Conservation (phyloP, 2,888 invertebrate genomes). For the Ennomos quercinarius region DNA sequence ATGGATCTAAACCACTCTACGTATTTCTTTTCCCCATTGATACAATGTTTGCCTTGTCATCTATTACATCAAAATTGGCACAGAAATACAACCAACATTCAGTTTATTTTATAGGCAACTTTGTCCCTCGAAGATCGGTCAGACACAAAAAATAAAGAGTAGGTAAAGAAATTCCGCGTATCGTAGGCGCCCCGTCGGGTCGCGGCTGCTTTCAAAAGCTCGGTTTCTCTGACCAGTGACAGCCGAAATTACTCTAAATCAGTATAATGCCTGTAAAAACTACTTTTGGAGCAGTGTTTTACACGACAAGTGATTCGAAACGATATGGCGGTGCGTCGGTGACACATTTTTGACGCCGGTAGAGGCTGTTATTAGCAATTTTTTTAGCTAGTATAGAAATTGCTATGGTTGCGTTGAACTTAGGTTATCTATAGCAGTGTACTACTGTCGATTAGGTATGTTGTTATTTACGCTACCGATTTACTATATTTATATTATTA, state of each 20-base stretch:
- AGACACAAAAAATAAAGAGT: constrained; percentile 58
- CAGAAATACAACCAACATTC: constrained; percentile 38
- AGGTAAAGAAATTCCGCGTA: constrained; percentile 76
- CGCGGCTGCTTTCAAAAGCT: constrained; percentile 71
- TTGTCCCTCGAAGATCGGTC: constrained; percentile 40
- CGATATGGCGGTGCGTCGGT: constrained; percentile 62
- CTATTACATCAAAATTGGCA: constrained; percentile 33
- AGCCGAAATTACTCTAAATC: constrained; percentile 78
- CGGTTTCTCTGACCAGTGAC: constrained; percentile 68
- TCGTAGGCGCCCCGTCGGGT: constrained; percentile 70
- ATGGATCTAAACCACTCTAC: too few relatives aligned
- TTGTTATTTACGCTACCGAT: too few relatives aligned
- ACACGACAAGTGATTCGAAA: constrained; percentile 72
- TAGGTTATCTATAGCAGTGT: too few relatives aligned
- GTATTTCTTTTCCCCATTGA: constrained; percentile 3
- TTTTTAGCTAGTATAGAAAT: constrained; percentile 33
- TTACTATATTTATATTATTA: too few relatives aligned
- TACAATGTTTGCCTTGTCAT: constrained; percentile 18
- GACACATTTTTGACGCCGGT: constrained; percentile 71
- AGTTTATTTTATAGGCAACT: constrained; percentile 42
- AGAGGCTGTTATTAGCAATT: constrained; percentile 53
- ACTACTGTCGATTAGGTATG: too few relatives aligned
- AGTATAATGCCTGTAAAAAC: constrained; percentile 59
- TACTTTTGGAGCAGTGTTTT: constrained; percentile 72
- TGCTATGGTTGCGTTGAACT: too few relatives aligned